These are phyloP conservation scores for Willowsia nigromaculata DNA, from an alignment of 2,888 invertebrate species.

Conservation along the genomic window DNA sequence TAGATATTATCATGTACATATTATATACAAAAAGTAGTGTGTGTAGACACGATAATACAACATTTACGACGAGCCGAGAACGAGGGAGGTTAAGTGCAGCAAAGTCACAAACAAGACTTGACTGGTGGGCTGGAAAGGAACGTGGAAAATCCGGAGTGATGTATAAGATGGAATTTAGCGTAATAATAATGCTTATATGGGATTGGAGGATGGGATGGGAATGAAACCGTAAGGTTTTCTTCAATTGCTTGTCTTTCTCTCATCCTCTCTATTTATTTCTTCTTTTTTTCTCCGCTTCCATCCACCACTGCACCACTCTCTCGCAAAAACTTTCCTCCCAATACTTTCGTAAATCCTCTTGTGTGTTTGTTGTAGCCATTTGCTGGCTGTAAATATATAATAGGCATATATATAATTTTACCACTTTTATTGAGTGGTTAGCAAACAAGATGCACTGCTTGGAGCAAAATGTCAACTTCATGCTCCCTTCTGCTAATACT, in stretches of 20 bases:
- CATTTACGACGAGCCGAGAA: not conserved
- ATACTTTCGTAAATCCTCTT: not conserved
- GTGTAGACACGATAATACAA: not conserved
- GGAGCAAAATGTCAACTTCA: slow-evolving; percentile 48
- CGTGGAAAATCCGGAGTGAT: slow-evolving; percentile 51
- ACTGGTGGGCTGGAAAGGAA: slow-evolving; percentile 35
- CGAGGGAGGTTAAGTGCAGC: slow-evolving; percentile 38
- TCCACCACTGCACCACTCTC: not conserved
- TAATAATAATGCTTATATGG: slow-evolving; percentile 22
- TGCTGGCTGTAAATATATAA: not conserved
- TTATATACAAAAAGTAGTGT: not conserved
- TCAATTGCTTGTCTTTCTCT: slow-evolving; percentile 51
- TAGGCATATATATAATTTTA: not conserved
- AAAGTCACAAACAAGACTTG: slow-evolving; percentile 43
- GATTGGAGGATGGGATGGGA: not conserved
- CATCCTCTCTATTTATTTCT: not conserved
- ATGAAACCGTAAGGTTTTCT: slow-evolving; percentile 45
- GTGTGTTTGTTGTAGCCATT: not conserved
- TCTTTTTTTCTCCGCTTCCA: not conserved
- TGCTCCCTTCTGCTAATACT: not conserved
- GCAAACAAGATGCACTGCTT: slow-evolving; percentile 57
- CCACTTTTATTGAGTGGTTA: slow-evolving; percentile 53
- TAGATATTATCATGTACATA: slow-evolving; percentile 25
- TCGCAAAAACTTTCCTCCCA: not conserved
- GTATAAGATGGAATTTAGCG: slow-evolving; percentile 52